These are phyloP conservation scores for Podiceps cristatus DNA, from an alignment of 2,113 vertebrate genomes.

Conservation along the genomic window DNA sequence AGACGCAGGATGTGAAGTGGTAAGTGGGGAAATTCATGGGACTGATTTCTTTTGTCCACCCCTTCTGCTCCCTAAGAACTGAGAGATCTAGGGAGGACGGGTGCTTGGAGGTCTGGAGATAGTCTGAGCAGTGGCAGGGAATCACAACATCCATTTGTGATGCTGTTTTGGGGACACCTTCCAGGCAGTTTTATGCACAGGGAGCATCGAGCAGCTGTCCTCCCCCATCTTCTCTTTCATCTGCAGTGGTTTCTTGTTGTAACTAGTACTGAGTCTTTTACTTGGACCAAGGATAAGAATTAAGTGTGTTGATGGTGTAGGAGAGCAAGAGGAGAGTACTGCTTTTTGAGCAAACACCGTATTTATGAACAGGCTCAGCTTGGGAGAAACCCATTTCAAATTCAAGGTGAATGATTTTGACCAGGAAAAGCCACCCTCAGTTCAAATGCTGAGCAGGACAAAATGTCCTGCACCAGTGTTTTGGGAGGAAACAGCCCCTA, in stretches of 20 bases:
- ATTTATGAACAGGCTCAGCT: neutral
- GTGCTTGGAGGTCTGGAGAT: neutral
- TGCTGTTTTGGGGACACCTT: neutral
- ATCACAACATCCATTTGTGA: neutral
- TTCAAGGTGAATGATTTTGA: neutral
- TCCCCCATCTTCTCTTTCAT: neutral
- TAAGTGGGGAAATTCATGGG: neutral
- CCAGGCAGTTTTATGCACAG: neutral
- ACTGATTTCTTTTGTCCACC: neutral
- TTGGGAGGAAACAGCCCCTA: neutral
- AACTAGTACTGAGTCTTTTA: neutral
- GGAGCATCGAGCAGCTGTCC: neutral
- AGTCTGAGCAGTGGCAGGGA: neutral
- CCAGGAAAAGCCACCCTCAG: neutral
- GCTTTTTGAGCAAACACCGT: neutral
- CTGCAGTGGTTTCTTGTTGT: neutral
- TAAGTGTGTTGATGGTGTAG: neutral
- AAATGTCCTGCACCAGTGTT: neutral
- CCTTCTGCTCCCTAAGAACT: neutral
- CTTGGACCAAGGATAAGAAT: neutral
- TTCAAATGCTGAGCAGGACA: neutral
- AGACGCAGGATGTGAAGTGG: slow-evolving; percentile 51
- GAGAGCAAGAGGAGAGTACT: neutral
- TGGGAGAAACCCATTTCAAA: neutral
- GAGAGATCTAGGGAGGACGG: neutral